Conservation (phyloP, 2,888 invertebrate species). For the Sminthurinus aureus region DNA sequence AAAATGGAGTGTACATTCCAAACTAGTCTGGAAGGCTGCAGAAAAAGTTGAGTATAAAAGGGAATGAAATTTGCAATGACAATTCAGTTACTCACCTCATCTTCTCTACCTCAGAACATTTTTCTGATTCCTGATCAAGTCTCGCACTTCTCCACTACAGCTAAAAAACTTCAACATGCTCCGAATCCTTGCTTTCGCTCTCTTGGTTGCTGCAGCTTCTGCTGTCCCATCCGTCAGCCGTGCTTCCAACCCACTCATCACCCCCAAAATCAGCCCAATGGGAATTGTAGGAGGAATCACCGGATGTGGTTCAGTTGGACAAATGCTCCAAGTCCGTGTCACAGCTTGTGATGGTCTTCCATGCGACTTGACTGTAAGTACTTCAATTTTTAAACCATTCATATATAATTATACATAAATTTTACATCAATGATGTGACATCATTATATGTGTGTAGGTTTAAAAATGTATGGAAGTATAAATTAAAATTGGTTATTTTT, state of each 20-base stretch:
- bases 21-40: too few species aligned
- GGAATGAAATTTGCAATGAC: background rate
- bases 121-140: background rate
- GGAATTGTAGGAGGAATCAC: conserved; percentile 20
- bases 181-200: conserved; percentile 32
- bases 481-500: too few species aligned
- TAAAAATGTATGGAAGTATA: too few species aligned
- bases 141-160: too few species aligned
- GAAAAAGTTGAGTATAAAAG: background rate
- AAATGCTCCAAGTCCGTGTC: conserved; percentile 33
- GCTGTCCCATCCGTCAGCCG: conserved; percentile 15
- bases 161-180: conserved; percentile 24
- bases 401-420: too few species aligned
- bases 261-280: background rate
- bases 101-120: background rate
- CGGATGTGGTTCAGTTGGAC: conserved; percentile 27
- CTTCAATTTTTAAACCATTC: too few species aligned
- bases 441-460: too few species aligned
- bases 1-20: too few species aligned
- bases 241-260: background rate
- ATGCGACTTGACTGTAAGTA: background rate
- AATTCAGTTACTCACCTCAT: background rate
- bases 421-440: too few species aligned
- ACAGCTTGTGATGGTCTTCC: conserved; percentile 21
- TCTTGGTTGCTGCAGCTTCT: conserved; percentile 34